Evolutionary conservation across 2,113 vertebrate species (phyloP), one percentile per base, ranked within the genome.

Genomic region (Paradoxurus hermaphroditus): DNA sequence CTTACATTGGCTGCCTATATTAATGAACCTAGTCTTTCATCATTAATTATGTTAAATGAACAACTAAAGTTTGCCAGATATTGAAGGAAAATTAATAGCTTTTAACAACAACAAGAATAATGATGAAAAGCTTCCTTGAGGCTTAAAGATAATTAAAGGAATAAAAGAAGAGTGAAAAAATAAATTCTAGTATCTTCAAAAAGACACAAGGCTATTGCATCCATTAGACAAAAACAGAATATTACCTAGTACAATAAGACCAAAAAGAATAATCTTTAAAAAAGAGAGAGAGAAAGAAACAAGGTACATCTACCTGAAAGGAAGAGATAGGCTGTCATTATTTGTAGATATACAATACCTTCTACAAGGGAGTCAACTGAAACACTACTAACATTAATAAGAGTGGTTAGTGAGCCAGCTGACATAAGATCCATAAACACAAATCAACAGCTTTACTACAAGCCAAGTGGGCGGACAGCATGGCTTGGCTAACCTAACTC

Each of bases 381-480:
- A 94, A 96, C n/a, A 73, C 68, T 68, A 75, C n/a, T 70, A 75
- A 89, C 82, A 90, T 85, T 79, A 89, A 49, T 49, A 36, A 96
- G 23, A 49, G 12, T 68, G 18, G 82, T 90, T n/a, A 63, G 68
- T 27, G 77, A 81, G 39, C 41, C 27, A 90, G 59, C 31, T 82
- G 79, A 49, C 62, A 56, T 1, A 59, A 68, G 34, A 85, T 73
- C 68, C 51, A 91, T 23, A 68, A 65, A 51, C 39, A 86, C 29
- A 89, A 46, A 96, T 53, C n/a, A 62, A 85, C 7, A 91, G 87
- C 27, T 79, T 59, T 34, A 51, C 29, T 39, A 19, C 12, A 86
- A 72, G 39, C 31, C 84, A 90, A 67, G 82, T 23, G 31, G 34
- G 62, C 23, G 86, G 70, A 82, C 11, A 51, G 13, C 39, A 34